Base-by-base conservation (phyloP, 2,797 vertebrate genomes). In the Chelon labrosus region DNA sequence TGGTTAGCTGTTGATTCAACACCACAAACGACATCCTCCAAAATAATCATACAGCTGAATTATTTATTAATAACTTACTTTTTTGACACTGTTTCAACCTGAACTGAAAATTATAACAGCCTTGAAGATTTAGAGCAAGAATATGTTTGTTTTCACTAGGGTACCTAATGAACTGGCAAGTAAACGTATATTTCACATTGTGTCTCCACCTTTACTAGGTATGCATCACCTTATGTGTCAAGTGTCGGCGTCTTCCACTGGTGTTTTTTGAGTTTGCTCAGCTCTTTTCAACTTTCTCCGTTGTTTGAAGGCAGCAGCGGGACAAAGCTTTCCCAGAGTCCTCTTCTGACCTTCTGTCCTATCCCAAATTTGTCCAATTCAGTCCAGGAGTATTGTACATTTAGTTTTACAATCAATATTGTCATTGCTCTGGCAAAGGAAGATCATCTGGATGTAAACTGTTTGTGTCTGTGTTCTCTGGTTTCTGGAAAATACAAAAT, bases 401-500 rank as follows among this genome's bases (percentile, higher is more conserved):
- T 84, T 82, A 88, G 79, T 80, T 88, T 85, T 81, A 77, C 73
- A 78, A 80, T 90, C 83, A 83, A 83, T 79, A 85, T 70, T 70
- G 75, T 87, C 78, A 69, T 83, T 83, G 79, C 62, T 85, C 84
- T 78, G 66, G 64, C 82, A 75, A 64, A 84, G 70, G 57, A 57
- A 63, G 50, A 60, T 53, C 73, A 65, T 56, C 85, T 73, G 39
- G 49, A 59, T 52, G 77, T 69, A 79, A 85, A 83, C 61, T 67
- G 49, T 79, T 83, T 62, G 41, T 62, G 59, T 64, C 51, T 39
- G 39, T 46, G 20, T 70, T 57, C 39, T 71, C 63, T 78, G 50
- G 59, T 62, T 72, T 62, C 59, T 68, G 46, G 70, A 70, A 27
- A 41, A 69, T 2, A 5, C 2, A 31, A 31, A 31, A 22, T n/a